phyloP scores from a whole-genome alignment of 1,140 invertebrate genomes.

The Caenorhabditis brenneri region DNA sequence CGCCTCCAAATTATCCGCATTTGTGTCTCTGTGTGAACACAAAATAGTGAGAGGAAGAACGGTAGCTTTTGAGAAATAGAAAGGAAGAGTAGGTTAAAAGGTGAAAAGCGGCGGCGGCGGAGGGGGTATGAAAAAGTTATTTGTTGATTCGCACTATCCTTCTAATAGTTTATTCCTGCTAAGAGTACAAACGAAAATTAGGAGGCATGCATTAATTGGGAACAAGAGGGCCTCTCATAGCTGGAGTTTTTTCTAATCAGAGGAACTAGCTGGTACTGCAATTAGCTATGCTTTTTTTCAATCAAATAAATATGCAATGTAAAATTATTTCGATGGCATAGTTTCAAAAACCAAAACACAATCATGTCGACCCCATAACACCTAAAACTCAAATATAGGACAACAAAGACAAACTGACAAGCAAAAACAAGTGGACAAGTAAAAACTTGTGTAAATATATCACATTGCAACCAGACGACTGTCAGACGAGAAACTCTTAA shows the following conservation, averaged over 20 bases:
- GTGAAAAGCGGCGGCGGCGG: not conserved
- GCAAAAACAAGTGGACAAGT: not conserved
- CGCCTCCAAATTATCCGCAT: not conserved
- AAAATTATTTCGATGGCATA: no score
- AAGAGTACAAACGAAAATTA: not conserved
- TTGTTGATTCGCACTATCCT: conserved; percentile 14
- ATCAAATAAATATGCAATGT: no score
- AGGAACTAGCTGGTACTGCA: no score
- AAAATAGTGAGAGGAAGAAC: not conserved
- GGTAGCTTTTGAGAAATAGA: not conserved
- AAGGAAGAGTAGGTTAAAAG: conserved; percentile 17
- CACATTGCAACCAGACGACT: not conserved
- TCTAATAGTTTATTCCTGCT: not conserved
- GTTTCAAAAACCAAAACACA: no score
- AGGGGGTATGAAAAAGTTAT: conserved; percentile 6
- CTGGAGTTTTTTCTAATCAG: no score
- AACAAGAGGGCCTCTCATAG: no score
- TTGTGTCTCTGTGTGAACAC: not conserved
- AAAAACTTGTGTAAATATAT: not conserved
- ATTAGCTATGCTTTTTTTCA: no score
- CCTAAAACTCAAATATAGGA: no score
- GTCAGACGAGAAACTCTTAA: not conserved
- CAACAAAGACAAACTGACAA: not conserved
- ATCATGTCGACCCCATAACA: no score
- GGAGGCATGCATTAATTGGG: not conserved